Evolutionary conservation across 2,888 invertebrate species (phyloP).

Genomic region (Machimus rusticus): DNA sequence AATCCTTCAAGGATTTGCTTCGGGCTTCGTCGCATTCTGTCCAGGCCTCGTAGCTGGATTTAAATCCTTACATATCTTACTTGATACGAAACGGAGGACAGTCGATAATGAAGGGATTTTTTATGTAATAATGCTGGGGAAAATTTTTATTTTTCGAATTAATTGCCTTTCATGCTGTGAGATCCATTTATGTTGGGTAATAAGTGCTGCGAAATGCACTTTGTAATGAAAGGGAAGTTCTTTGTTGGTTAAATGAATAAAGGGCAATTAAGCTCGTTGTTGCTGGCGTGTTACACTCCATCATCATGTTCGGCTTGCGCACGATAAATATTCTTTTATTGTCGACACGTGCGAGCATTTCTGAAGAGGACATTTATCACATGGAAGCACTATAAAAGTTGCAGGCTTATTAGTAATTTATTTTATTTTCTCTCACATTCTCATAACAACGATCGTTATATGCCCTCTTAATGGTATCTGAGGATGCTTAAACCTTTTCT

Average conservation of each 20-base stretch:
- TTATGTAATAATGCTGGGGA: neutral
- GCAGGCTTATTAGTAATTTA: neutral
- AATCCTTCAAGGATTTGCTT: neutral
- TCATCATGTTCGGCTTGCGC: neutral
- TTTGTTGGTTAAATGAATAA: neutral
- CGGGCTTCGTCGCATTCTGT: neutral
- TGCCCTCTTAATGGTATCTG: neutral
- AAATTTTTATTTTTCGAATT: neutral
- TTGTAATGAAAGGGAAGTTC: neutral
- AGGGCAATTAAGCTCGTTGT: neutral
- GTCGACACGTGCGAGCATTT: neutral
- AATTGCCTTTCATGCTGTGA: neutral
- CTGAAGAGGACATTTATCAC: neutral
- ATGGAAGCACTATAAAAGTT: neutral
- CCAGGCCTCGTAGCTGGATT: neutral
- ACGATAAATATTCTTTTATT: neutral
- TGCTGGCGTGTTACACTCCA: neutral
- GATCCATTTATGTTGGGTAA: neutral
- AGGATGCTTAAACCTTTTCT: neutral
- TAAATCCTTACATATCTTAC: neutral
- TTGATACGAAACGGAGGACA: neutral
- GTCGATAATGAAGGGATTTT: slow-evolving; percentile 3
- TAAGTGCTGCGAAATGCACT: neutral
- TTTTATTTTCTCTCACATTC: neutral
- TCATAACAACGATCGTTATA: neutral